A percentile compares a stretch with the other conserved stretches of the same genome.
These are phyloP conservation scores for Selene dorsalis DNA, from an alignment of 2,797 vertebrate species.

Conservation along the genomic window DNA sequence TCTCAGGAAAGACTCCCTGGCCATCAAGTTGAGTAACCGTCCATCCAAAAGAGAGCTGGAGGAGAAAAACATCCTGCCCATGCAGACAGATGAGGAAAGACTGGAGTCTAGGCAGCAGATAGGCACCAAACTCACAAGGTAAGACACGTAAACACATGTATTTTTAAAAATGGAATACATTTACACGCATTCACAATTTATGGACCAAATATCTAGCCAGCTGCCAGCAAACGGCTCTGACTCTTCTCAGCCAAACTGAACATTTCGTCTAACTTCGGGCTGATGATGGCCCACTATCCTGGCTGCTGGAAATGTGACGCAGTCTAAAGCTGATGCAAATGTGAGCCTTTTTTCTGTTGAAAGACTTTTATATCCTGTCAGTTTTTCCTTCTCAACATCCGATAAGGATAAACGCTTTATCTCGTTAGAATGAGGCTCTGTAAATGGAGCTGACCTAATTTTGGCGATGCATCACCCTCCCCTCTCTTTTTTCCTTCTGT, in stretches of 20 bases:
- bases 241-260: constrained; percentile 23
- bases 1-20: constrained; percentile 97
- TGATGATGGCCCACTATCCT: constrained; percentile 32
- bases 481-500: constrained; percentile 40
- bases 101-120: constrained; percentile 96
- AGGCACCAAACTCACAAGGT: constrained; percentile 97
- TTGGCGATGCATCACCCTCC: constrained; percentile 61
- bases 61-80: constrained; percentile 98
- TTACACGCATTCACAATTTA: constrained; percentile 21
- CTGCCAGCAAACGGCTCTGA: constrained; percentile 4
- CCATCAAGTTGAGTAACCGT: constrained; percentile 98
- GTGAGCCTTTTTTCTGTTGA: constrained; percentile 37
- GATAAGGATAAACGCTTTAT: constrained; percentile 75
- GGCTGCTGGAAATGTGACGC: constrained; percentile 42
- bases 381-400: constrained; percentile 50
- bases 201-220: constrained; percentile 16
- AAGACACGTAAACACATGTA: constrained; percentile 42
- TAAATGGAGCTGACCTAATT: constrained; percentile 85
- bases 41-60: constrained; percentile 96
- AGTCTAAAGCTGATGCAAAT: constrained; percentile 53
- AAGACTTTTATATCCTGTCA: constrained; percentile 42
- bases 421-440: constrained; percentile 71
- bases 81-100: constrained; percentile 96
- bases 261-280: constrained; percentile 43
- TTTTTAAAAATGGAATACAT: constrained; percentile 20